Base-by-base conservation (phyloP, 2,888 invertebrate genomes). In the Metacarcinus magister region DNA sequence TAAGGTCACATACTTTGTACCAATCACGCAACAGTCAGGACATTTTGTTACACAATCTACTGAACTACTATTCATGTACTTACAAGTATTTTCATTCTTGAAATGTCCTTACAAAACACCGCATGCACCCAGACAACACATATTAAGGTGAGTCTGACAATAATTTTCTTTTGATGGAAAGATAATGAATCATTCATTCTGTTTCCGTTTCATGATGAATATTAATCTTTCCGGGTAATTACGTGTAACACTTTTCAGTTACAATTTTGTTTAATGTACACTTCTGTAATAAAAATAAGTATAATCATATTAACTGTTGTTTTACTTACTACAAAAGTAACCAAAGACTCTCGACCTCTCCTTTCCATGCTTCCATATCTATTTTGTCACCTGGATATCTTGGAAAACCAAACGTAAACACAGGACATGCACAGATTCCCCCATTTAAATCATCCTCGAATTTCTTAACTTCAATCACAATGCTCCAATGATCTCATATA, bases 121-220 rank as follows among this genome's bases (percentile, higher is more conserved):
- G n/a, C 67, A 75, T n/a, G 67, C 67, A 75, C n/a, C n/a, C n/a
- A n/a, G n/a, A 75, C 54, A 54, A 54, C 13, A 54, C 75, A 75
- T 8, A 8, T 5, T 75, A 28, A 5, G 75, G n/a, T 75, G 23
- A 28, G 23, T 75, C 75, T 75, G 28, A 75, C 75, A 75, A 28
- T n/a, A 28, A 4, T 75, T 4, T n/a, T 10, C 3, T 10, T 28
- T 75, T 23, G 10, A 75, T 75, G 75, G n/a, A 28, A 28, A 75
- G n/a, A 28, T 75, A 75, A 23, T 23, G 23, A 75, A n/a, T 75
- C 75, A 28, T 75, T n/a, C 28, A 28, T 28, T n/a, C 28, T 75
- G n/a, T 75, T 28, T 28, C 54, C 2, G 23, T 75, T 75, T 75
- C 28, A 75, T n/a, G 10, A 75, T 75, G 75, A 75, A 75, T n/a